Percentiles rank a stretch among this genome's conserved stretches.
Evolutionary conservation across 2,888 invertebrate genomes (phyloP).

Genomic region (Physocephala rufipes): DNA sequence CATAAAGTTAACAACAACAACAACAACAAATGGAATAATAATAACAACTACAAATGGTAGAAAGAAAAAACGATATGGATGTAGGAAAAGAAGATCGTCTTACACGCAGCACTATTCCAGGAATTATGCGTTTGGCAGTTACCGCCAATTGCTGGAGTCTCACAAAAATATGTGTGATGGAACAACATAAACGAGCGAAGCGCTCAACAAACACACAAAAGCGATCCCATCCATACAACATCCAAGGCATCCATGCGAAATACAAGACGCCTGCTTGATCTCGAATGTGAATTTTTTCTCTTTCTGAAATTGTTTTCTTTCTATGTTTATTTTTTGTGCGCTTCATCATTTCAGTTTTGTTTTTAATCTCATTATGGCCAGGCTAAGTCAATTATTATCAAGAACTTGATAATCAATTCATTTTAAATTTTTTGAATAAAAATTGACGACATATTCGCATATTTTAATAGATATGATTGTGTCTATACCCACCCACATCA

Average conservation of each 20-base stretch:
- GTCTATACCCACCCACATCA: no score
- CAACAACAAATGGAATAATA: neutral
- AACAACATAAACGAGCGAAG: neutral
- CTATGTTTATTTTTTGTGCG: conserved; percentile 20
- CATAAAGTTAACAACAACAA: neutral
- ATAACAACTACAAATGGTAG: no score
- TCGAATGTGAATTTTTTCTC: conserved; percentile 34
- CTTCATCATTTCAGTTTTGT: conserved; percentile 10
- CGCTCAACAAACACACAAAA: neutral
- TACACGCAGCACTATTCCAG: conserved; percentile 33
- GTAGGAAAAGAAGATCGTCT: conserved; percentile 23
- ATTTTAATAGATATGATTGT: no score
- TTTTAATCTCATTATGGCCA: neutral
- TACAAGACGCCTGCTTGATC: conserved; percentile 11
- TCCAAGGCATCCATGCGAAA: neutral
- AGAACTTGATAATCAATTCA: no score
- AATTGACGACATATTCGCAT: no score
- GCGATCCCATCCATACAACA: neutral
- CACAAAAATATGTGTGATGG: neutral
- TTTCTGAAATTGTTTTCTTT: no score
- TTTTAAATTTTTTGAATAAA: no score
- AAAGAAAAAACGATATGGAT: conserved; percentile 5
- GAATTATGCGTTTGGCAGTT: conserved; percentile 36
- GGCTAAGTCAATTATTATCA: neutral
- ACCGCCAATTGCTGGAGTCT: conserved; percentile 33